These are phyloP conservation scores for Chironex yamaguchii DNA, from an alignment of 30 jellyfish, hydroid and myxozoan genomes.

Conservation along the genomic window DNA sequence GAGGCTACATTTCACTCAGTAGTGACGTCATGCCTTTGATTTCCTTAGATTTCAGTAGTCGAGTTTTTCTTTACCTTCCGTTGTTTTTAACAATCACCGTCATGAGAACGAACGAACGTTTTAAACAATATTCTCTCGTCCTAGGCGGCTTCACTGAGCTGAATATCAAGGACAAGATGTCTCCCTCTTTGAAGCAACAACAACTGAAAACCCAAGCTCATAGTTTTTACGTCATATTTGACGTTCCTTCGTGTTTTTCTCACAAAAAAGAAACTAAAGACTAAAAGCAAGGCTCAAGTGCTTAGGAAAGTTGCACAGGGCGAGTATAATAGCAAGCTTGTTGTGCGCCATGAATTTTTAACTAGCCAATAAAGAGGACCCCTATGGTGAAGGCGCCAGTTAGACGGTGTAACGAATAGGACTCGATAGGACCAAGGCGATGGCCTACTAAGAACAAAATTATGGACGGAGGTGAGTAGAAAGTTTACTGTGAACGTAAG, in stretches of 20 bases:
- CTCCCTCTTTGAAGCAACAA: neutral
- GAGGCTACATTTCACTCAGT: too few relatives aligned
- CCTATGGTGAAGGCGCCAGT: constrained; percentile 94
- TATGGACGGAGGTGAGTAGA: constrained; percentile 74
- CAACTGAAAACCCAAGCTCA: neutral
- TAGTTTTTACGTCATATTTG: too few relatives aligned
- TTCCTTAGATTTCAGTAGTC: too few relatives aligned
- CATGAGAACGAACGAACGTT: too few relatives aligned
- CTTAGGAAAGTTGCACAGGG: constrained; percentile 9
- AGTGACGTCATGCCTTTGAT: too few relatives aligned
- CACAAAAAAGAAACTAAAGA: neutral
- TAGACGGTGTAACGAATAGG: constrained; percentile 76
- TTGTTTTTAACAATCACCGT: too few relatives aligned
- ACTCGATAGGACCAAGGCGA: constrained; percentile 84
- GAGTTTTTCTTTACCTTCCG: too few relatives aligned
- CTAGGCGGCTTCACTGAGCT: too few relatives aligned
- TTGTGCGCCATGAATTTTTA: constrained; percentile 76
- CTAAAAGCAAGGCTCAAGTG: neutral
- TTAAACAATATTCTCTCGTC: too few relatives aligned
- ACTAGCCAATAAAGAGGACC: constrained; percentile 78
- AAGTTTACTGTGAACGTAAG: neutral
- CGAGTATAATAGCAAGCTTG: constrained; percentile 59
- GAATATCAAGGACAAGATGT: too few relatives aligned
- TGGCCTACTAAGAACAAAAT: constrained; percentile 79
- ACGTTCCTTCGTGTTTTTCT: neutral